Conservation (phyloP, 2,113 vertebrate species). For the Nyctibius bracteatus region DNA sequence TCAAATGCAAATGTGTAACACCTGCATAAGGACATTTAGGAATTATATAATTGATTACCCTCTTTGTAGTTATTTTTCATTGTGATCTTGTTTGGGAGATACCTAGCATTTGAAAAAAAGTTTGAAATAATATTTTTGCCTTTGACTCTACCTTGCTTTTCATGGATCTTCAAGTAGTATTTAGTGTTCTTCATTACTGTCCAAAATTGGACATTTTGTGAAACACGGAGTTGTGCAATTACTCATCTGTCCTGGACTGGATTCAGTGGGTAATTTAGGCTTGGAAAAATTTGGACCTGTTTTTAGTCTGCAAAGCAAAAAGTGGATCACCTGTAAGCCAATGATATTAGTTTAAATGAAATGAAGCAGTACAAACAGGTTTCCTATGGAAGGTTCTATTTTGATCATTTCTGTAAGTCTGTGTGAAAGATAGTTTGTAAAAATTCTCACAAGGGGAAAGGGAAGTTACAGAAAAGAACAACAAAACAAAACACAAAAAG, state of each 20-base stretch:
- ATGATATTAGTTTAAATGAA: neutral
- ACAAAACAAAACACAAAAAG: neutral
- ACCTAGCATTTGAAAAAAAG: neutral
- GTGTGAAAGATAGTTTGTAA: neutral
- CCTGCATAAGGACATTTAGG: neutral
- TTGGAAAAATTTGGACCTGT: neutral
- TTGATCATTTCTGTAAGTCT: neutral
- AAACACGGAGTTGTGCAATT: neutral
- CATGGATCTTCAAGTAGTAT: neutral
- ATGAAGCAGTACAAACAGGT: neutral
- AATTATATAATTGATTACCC: neutral
- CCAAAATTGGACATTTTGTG: neutral
- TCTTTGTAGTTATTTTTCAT: neutral
- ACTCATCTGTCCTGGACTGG: neutral
- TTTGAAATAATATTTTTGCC: neutral
- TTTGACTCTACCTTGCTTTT: neutral
- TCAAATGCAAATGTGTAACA: neutral
- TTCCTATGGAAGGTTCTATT: neutral
- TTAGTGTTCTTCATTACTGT: neutral
- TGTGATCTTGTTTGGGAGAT: neutral
- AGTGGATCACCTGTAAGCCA: neutral
- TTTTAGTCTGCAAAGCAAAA: neutral
- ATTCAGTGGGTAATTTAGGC: neutral
- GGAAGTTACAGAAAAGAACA: neutral
- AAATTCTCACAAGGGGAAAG: neutral